phyloP scores from a whole-genome alignment of 2,113 vertebrate species.

The western clawed frog (Xenopus tropicalis) region DNA sequence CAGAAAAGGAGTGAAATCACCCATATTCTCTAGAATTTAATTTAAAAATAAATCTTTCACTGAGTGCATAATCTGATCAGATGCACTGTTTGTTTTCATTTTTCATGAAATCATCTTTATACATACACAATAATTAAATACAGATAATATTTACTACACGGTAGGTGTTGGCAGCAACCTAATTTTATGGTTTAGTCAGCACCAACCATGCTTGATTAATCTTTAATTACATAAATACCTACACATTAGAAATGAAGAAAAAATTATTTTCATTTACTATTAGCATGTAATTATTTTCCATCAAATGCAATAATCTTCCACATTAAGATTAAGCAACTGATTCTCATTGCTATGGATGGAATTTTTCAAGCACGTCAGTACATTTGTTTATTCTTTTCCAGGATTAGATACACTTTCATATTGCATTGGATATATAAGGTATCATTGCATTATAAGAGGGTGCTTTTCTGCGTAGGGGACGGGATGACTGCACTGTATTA shows the following conservation, averaged over 20 bases:
- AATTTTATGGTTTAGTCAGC: conserved; percentile 99
- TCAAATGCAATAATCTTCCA: conserved; percentile 79
- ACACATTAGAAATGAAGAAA: conserved; percentile 68
- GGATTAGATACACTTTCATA: no score
- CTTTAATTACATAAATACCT: conserved; percentile 84
- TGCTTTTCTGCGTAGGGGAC: no score
- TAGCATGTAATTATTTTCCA: conserved; percentile 80
- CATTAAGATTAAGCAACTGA: conserved; percentile 81
- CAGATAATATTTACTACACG: conserved; percentile 83
- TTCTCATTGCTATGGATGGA: conserved; percentile 71
- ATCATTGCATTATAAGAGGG: no score
- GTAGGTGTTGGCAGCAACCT: conserved; percentile 96
- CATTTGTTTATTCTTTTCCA: conserved; percentile 71
- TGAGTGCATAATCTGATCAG: not conserved
- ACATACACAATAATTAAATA: conserved; percentile 76
- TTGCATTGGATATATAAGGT: no score
- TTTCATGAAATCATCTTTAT: conserved; percentile 65
- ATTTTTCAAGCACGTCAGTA: conserved; percentile 75
- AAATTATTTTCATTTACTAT: conserved; percentile 73
- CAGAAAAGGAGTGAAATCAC: no score
- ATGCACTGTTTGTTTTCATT: conserved; percentile 74
- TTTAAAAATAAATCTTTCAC: not conserved
- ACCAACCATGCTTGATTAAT: conserved; percentile 91
- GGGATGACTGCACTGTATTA: no score
- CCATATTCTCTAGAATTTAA: no score